Evolutionary conservation across 2,888 invertebrate species (phyloP).

Genomic region (Apeira syringaria): DNA sequence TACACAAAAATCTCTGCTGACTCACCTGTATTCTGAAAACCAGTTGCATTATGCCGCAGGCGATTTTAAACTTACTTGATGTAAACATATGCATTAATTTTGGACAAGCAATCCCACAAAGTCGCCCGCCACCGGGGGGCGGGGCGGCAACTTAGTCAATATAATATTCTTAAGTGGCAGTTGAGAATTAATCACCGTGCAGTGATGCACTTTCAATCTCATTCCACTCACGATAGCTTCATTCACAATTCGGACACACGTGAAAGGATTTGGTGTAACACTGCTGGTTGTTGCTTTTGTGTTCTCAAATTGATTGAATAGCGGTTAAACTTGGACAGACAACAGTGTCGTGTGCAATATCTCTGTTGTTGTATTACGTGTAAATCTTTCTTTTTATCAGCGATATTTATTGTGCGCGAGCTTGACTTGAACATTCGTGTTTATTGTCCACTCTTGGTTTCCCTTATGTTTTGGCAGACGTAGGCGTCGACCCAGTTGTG

Average conservation of each 20-base stretch:
- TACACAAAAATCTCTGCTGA: constrained; percentile 53
- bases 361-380: constrained; percentile 55
- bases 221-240: constrained; percentile 56
- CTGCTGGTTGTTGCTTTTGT: constrained; percentile 15
- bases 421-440: constrained; percentile 68
- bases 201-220: constrained; percentile 76
- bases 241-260: constrained; percentile 42
- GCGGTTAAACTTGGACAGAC: constrained; percentile 46
- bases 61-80: constrained; percentile 59
- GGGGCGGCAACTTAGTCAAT: constrained; percentile 63
- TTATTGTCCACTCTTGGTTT: constrained; percentile 55
- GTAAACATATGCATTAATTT: constrained; percentile 61
- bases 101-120: constrained; percentile 57
- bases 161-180: constrained; percentile 65
- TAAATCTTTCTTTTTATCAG: constrained; percentile 71
- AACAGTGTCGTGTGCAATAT: constrained; percentile 62
- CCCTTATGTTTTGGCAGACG: constrained; percentile 65
- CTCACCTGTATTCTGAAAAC: constrained; percentile 55
- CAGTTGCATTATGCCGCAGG: constrained; percentile 69
- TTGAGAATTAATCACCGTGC: constrained; percentile 68
- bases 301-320: constrained; percentile 46
- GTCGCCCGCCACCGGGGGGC: constrained; percentile 59
- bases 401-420: constrained; percentile 73
- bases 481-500: constrained; percentile 72
- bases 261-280: constrained; percentile 7